phyloP scores from a whole-genome alignment of 2,113 vertebrate genomes.

The Heterocephalus glaber region DNA sequence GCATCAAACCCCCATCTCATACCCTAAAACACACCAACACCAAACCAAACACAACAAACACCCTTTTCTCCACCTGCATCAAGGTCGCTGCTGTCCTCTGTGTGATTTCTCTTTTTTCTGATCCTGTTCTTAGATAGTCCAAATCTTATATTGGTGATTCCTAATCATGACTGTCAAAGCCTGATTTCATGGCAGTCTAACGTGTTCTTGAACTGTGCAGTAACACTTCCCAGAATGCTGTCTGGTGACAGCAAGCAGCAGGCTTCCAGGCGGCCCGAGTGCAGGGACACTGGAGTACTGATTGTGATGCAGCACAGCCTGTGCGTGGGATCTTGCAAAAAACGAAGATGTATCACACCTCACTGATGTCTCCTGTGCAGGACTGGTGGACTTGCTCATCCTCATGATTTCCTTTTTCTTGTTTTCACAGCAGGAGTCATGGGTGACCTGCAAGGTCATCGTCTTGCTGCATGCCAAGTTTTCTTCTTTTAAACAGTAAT shows the following conservation, averaged over 20 bases:
- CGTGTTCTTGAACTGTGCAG: not conserved
- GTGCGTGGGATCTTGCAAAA: not conserved
- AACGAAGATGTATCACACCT: not conserved
- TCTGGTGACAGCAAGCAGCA: too few species aligned
- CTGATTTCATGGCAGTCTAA: not conserved
- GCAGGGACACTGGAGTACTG: not conserved
- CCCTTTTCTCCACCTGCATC: too few species aligned
- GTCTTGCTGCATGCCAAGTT: not conserved
- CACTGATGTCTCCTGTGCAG: fast-evolving
- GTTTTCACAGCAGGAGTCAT: not conserved
- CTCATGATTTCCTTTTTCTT: not conserved
- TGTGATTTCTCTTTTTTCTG: not conserved
- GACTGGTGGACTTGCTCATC: not conserved
- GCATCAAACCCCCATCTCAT: not conserved
- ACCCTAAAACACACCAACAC: not conserved
- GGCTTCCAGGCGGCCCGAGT: not conserved
- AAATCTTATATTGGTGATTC: too few species aligned
- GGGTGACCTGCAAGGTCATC: not conserved
- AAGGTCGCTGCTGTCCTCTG: not conserved
- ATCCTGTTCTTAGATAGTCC: too few species aligned
- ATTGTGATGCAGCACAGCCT: not conserved
- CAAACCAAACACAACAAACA: not conserved
- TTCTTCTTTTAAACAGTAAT: not conserved
- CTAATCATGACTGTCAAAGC: not conserved
- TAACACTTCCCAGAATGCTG: not conserved